Evolutionary conservation across 2,888 invertebrate genomes (phyloP).

Genomic region (Epirrita christyi): DNA sequence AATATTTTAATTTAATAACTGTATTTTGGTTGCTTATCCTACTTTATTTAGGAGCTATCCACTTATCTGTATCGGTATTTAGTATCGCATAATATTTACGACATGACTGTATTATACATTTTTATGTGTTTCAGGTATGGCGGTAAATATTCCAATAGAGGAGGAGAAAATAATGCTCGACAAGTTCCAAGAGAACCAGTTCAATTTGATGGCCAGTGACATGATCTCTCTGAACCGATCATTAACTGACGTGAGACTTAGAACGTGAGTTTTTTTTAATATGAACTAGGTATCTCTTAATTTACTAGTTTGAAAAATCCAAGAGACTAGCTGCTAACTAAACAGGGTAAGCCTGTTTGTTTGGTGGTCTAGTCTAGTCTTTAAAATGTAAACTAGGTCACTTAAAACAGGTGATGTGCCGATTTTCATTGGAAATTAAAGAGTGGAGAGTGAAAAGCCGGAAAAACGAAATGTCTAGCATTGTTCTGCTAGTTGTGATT

Average conservation of each 20-base stretch:
- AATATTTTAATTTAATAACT: constrained; percentile 14
- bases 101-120: constrained; percentile 10
- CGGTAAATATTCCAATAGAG: constrained; percentile 95
- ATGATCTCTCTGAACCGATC: constrained; percentile 98
- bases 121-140: constrained; percentile 79
- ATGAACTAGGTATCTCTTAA: neutral
- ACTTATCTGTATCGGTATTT: constrained; percentile 22
- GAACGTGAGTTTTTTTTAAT: constrained; percentile 88
- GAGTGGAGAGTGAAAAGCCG: too few relatives aligned
- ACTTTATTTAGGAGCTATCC: constrained; percentile 6
- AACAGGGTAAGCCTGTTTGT: too few relatives aligned
- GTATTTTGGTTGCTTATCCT: constrained; percentile 13
- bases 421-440: too few relatives aligned
- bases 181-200: constrained; percentile 99
- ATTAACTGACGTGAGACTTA: constrained; percentile 96
- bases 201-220: constrained; percentile 98
- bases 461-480: too few relatives aligned
- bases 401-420: neutral
- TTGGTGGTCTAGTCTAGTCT: neutral
- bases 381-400: neutral
- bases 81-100: constrained; percentile 15
- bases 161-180: constrained; percentile 96
- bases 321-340: too few relatives aligned
- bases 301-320: too few relatives aligned
- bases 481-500: too few relatives aligned